Evolutionary conservation across 2,797 vertebrate species (phyloP), one percentile per base, ranked within the genome.

Genomic region (Petrocephalus sullivani): DNA sequence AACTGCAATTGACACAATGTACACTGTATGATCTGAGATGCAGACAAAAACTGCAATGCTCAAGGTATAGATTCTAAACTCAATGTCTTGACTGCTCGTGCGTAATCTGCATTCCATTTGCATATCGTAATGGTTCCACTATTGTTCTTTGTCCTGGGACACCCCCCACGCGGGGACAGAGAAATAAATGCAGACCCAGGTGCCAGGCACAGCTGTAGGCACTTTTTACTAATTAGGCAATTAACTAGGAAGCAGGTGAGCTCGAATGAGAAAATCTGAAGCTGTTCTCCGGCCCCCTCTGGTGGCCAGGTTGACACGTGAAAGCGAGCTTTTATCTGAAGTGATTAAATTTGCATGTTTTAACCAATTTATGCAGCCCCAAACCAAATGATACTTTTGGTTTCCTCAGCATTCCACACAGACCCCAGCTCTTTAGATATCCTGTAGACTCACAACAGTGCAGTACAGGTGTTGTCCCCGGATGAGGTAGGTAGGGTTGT

Each of bases 241-340:
- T 75, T 75, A 75, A 19, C 67, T 75, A 75, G 67, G 67, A 75
- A 75, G 67, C 67, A 75, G 14, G 67, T 75, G 67, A 75, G 33
- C 67, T 71, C 28, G 37, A 71, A 12, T 71, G 67, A 37, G 67
- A 71, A 37, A 71, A 71, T 16, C 67, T 19, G 67, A 75, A 75
- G 37, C 37, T 75, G 67, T 75, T 75, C 67, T 75, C 16, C 37
- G 67, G 33, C 67, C 33, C 67, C 67, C 67, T 75, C 67, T 75
- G 33, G 33, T 75, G 67, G 67, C 33, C 67, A 75, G 67, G 67
- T 41, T 41, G 16, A 71, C 64, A 37, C 5, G 1, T 71, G 67
- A 81, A 19, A n/a, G 71, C 75, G n/a, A 8, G 37, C 41, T 78
- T 41, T 81, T 21, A 21, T 21, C 75, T 81, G 8, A 81, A 81